Evolutionary conservation across 2,888 invertebrate species (phyloP), one percentile per base, ranked within the genome.

Genomic region (Caenorhabditis sp.): DNA sequence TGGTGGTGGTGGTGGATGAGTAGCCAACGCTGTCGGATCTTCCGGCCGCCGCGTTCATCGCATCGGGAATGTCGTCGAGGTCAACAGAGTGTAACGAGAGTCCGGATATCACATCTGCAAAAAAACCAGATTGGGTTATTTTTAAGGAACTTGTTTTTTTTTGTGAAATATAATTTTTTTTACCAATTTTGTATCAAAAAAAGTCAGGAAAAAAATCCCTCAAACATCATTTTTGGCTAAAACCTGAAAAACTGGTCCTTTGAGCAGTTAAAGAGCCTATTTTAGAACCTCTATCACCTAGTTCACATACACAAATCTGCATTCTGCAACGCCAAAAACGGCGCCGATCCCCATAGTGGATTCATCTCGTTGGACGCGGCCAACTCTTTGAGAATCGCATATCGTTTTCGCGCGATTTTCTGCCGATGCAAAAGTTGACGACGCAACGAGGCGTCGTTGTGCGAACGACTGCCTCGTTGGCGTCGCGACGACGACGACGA

Each of bases 101-200:
- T 56, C 82, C 80, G 65, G 82, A 84, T 61, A 82, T 83, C 64
- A 84, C 83, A 85, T 84, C 84, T 84, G 78, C 61, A 84, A 78
- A 52, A 43, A 31, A 31, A 31, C 10, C 10, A n/a, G n/a, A 8
- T 57, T 23, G 27, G n/a, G 10, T 27, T 14, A n/a, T n/a, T n/a
- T n/a, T n/a, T n/a, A n/a, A n/a, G n/a, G n/a, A n/a, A n/a, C n/a
- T n/a, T n/a, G n/a, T n/a, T n/a, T n/a, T n/a, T n/a, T n/a, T n/a
- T n/a, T n/a, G n/a, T n/a, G n/a, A n/a, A n/a, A n/a, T n/a, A n/a
- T n/a, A n/a, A n/a, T n/a, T n/a, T n/a, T n/a, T n/a, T n/a, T n/a
- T n/a, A n/a, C n/a, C n/a, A n/a, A n/a, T n/a, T n/a, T n/a, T n/a
- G n/a, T n/a, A n/a, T n/a, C n/a, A n/a, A n/a, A n/a, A n/a, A n/a